These are phyloP conservation scores for Acanthosoma haemorrhoidale DNA, from an alignment of 2,888 invertebrate species.

Conservation along the genomic window DNA sequence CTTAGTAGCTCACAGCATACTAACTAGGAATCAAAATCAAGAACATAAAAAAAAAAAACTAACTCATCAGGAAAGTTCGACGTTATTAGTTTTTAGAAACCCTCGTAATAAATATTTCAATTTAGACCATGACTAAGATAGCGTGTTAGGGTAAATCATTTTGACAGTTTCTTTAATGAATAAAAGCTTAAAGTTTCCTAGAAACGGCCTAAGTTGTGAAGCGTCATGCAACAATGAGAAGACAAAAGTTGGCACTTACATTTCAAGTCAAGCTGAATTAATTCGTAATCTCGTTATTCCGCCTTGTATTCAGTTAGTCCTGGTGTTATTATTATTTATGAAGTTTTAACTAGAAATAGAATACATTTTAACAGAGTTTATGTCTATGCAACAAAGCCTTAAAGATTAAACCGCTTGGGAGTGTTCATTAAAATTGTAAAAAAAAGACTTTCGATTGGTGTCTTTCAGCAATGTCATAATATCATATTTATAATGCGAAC, in stretches of 20 bases:
- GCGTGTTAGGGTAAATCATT: slow-evolving; percentile 14
- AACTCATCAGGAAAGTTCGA: not conserved
- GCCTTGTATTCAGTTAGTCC: no score
- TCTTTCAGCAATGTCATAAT: no score
- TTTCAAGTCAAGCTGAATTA: not conserved
- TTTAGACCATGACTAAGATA: not conserved
- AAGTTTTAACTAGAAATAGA: no score
- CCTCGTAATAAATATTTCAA: not conserved
- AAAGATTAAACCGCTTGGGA: no score
- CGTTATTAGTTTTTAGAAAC: not conserved
- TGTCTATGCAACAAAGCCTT: no score
- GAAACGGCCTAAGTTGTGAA: not conserved
- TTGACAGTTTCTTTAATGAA: slow-evolving; percentile 22
- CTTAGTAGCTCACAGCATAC: not conserved
- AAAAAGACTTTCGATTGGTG: no score
- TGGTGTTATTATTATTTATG: no score
- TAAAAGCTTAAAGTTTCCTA: slow-evolving; percentile 17
- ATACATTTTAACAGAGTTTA: no score
- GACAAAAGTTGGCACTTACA: slow-evolving; percentile 1
- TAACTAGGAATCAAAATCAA: not conserved
- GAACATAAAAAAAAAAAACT: no score
- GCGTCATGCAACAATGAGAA: slow-evolving; percentile 4
- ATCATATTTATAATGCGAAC: no score
- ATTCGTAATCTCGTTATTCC: no score
- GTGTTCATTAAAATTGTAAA: no score